Evolutionary conservation across 2,113 vertebrate species (phyloP), one percentile per base, ranked within the genome.

Genomic region (Hyla sarda): DNA sequence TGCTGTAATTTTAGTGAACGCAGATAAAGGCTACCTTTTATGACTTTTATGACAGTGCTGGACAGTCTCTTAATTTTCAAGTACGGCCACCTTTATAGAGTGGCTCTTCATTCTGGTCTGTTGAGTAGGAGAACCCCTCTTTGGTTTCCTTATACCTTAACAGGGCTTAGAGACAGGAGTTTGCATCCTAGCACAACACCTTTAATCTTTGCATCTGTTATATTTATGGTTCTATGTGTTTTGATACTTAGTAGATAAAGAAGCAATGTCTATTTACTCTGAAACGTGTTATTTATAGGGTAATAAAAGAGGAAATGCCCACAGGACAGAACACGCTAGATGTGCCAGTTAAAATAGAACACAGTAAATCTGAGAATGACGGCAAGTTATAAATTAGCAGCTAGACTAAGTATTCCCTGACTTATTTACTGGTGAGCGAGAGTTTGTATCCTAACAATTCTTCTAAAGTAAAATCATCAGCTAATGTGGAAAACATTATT

Each of bases 271-370:
- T 14, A 25, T 30, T 28, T 5, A 25, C 45, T 30, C 4, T 76
- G 45, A 16, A 76, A 9, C 3, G 14, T 50, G 45, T 48, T 28
- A 76, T 17, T 52, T 76, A 50, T 47, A 76, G 6, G 21, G 25
- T 50, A 76, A 76, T 7, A 30, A 7, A 76, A 76, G 45, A 48
- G 47, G 73, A 76, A 50, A 76, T 76, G n/a, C 73, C n/a, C 45
- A 28, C 12, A 48, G n/a, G 45, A 50, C 34, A 67, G 28, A 34
- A 67, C 34, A 21, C 7, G 16, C 28, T 69, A 69, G 65, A 19
- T 19, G 30, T 69, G 32, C 4, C 34, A 72, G 69, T 41, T 41
- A 72, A 41, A 72, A 41, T 72, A 72, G 67, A 30, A 19, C 67
- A 37, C 30, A 21, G 69, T 41, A 11, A n/a, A 72, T 23, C 9